Evolutionary conservation across 2,113 vertebrate genomes (phyloP).

Genomic region (Arvicanthis niloticus): DNA sequence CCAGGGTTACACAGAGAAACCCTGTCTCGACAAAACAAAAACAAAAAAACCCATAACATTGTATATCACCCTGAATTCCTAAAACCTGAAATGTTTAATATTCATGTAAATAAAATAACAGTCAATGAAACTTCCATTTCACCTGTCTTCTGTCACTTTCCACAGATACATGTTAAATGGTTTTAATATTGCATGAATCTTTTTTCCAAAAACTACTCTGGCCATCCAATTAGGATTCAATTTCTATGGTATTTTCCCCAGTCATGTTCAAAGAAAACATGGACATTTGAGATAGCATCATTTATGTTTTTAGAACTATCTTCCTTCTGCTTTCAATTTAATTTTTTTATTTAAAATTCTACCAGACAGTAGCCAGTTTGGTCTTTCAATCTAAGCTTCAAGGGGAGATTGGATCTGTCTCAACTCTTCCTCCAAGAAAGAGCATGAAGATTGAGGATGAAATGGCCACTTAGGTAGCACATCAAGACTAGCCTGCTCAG

Average conservation of each 20-base stretch:
- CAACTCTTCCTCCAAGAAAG: neutral
- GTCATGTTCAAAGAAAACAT: neutral
- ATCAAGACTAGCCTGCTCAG: neutral
- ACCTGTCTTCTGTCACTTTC: neutral
- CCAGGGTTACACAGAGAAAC: too few relatives aligned
- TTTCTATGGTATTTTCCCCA: neutral
- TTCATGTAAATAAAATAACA: neutral
- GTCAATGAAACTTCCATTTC: neutral
- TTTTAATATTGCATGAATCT: neutral
- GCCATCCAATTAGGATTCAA: neutral
- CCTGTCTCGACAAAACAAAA: too few relatives aligned
- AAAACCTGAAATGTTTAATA: neutral
- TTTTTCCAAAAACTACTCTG: neutral
- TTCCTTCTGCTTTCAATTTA: neutral
- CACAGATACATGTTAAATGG: neutral
- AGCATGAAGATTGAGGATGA: neutral
- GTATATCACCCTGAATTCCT: neutral
- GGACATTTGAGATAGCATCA: neutral
- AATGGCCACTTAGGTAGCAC: neutral
- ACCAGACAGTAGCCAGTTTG: neutral
- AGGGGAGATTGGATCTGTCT: neutral
- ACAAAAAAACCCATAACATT: too few relatives aligned
- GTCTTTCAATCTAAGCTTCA: neutral
- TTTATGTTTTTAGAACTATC: constrained; percentile 5
- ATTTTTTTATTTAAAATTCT: constrained; percentile 1